Evolutionary conservation across 2,113 vertebrate species (phyloP), one percentile per base, ranked within the genome.

Genomic region (Eonycteris spelaea): DNA sequence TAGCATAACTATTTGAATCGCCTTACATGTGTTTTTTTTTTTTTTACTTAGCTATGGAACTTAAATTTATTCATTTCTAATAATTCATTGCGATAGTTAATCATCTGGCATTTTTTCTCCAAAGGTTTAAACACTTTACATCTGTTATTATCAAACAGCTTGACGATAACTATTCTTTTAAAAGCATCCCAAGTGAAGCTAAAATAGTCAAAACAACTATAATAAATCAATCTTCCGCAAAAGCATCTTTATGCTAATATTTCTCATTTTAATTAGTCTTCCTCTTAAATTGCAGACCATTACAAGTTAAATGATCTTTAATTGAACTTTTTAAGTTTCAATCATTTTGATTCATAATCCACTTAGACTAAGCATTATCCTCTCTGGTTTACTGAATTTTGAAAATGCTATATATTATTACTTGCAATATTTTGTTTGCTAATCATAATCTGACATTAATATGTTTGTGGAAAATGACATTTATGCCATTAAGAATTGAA

Each of bases 231-330:
- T 45, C 51, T n/a, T 79, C 86, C 89, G 38, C 65, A 48, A 63
- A 96, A 91, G 79, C 7, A 90, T 28, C 2, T 77, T 96, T 91
- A 80, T 38, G 90, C 11, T 26, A 90, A 95, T 93, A 96, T 87
- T 91, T 97, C 85, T 97, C 28, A 53, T 73, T 96, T 97, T 30
- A 94, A 96, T 98, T 97, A n/a, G 15, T 77, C 97, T 63, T 53
- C 68, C 21, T 92, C 86, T 97, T 43, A 97, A 90, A 95, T 30
- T 87, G 11, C 85, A 84, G 63, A 38, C 18, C 73, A 40, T 93
- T 94, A 78, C 96, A 97, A 96, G 87, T 97, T 87, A 97, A 96
- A 92, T 88, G 48, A 97, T 68, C 1, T 28, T 59, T 97, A 93
- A 97, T 97, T 97, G 80, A 9, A 53, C 28, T 89, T 97, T 82